Evolutionary conservation across 1,140 invertebrate species (phyloP), one percentile per base, ranked within the genome.

Genomic region (Drosophila erecta): DNA sequence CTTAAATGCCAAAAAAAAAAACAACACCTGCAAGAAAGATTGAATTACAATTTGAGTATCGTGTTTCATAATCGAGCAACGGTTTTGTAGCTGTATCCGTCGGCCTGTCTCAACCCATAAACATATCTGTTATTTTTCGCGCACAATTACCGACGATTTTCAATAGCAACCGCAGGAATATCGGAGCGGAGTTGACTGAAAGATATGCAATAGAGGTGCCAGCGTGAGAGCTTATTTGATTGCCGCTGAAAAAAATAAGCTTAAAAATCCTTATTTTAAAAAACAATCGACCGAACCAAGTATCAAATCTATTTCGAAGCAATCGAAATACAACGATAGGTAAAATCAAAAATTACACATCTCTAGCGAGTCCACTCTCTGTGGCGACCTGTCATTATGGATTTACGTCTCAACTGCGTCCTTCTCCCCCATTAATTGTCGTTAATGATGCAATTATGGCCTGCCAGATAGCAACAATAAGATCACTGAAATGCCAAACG

Each of bases 381-480:
- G 64, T 14, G 61, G 49, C 40, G 51, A 35, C 41, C 67, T 71
- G 65, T 71, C 67, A 71, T 22, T 71, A 35, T n/a, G 67, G 65
- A 70, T 71, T 71, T 71, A 30, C n/a, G 27, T 70, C 43, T 12
- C n/a, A 27, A 3, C 47, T 33, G 35, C 8, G 7, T 4, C 47
- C 35, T 37, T n/a, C 37, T 11, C 12, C 33, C 64, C 43, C 33
- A 46, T 49, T 71, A 71, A 71, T 71, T 71, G 67, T 40, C 67
- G 67, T 71, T 71, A 71, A 71, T 71, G 67, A 71, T 71, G 65
- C 65, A 70, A 70, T 70, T 70, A 70, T 56, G 43, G 41, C 50
- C 43, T 55, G 43, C 65, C 54, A 55, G 43, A 49, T 66, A 15
- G 17, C 67, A 57, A 70, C 65, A 71, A 71, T 70, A 33, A 27